These are phyloP conservation scores for Apodemus agrarius DNA, from an alignment of 2,797 vertebrate genomes.

Conservation along the genomic window DNA sequence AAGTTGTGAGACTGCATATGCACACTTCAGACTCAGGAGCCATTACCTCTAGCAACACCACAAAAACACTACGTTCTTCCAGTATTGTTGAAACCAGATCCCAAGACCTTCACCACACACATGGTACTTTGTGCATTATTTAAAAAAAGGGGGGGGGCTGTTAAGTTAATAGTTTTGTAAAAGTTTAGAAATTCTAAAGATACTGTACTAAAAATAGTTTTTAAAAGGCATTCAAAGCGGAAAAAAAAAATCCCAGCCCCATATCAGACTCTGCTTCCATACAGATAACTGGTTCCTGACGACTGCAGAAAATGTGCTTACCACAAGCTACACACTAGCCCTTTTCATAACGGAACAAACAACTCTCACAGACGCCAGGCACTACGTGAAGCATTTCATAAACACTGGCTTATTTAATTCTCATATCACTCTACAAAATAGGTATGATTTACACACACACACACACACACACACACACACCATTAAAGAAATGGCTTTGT, in stretches of 20 bases:
- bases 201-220: slow-evolving; percentile 9
- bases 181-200: slow-evolving; percentile 43
- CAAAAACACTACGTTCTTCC: slow-evolving; percentile 14
- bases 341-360: slow-evolving; percentile 53
- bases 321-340: not conserved
- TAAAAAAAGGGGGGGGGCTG: not conserved
- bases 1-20: not conserved
- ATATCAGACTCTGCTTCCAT: slow-evolving; percentile 38
- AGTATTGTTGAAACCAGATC: not conserved
- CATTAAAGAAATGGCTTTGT: not conserved
- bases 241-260: slow-evolving; percentile 58
- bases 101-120: not conserved
- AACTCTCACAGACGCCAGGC: slow-evolving; percentile 62
- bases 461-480: not conserved
- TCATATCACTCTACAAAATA: slow-evolving; percentile 21
- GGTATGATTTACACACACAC: not conserved
- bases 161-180: not conserved
- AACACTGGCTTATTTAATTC: slow-evolving; percentile 53
- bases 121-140: not conserved
- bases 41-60: not conserved
- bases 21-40: slow-evolving; percentile 13
- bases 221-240: slow-evolving; percentile 54
- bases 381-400: slow-evolving; percentile 51
- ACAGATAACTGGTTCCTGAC: slow-evolving; percentile 51
- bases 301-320: slow-evolving; percentile 45